Evolutionary conservation across 1,140 invertebrate species (phyloP).

Genomic region (Drosophila virilis): DNA sequence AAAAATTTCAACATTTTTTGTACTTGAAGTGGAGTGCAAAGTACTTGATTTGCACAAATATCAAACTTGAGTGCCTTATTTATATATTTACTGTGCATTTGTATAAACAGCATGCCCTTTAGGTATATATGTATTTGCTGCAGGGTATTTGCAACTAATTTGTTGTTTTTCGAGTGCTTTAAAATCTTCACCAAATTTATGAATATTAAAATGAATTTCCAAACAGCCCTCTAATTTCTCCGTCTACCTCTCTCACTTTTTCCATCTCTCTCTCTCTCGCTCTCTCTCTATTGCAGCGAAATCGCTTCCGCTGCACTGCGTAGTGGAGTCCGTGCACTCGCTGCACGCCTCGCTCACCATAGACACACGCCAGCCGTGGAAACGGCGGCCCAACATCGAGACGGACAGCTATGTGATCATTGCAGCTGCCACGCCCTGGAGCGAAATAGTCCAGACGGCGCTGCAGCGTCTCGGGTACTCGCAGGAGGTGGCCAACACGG

Average conservation of each 20-base stretch:
- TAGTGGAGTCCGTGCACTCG: slow-evolving; percentile 92
- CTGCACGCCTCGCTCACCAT: slow-evolving; percentile 84
- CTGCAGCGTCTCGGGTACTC: slow-evolving; percentile 92
- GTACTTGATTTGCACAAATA: too few relatives aligned
- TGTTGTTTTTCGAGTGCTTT: not conserved
- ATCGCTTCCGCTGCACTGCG: slow-evolving; percentile 95
- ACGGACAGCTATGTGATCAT: slow-evolving; percentile 97
- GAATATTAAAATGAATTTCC: not conserved
- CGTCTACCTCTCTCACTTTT: not conserved
- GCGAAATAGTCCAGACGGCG: slow-evolving; percentile 91
- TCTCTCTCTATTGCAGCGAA: slow-evolving; percentile 88
- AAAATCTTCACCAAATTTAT: slow-evolving; percentile 13
- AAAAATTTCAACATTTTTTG: too few relatives aligned
- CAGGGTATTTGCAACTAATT: slow-evolving; percentile 5
- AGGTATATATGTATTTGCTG: too few relatives aligned
- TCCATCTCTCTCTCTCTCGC: not conserved
- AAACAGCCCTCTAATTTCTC: not conserved
- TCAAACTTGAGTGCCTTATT: too few relatives aligned
- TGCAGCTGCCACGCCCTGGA: slow-evolving; percentile 93
- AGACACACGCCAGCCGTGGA: slow-evolving; percentile 85
- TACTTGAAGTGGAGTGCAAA: too few relatives aligned
- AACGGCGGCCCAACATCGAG: slow-evolving; percentile 90
- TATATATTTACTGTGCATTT: too few relatives aligned
- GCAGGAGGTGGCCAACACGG: slow-evolving; percentile 89
- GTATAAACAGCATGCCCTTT: too few relatives aligned